phyloP scores from a whole-genome alignment of 2,888 invertebrate genomes.

The Diploptera punctata region DNA sequence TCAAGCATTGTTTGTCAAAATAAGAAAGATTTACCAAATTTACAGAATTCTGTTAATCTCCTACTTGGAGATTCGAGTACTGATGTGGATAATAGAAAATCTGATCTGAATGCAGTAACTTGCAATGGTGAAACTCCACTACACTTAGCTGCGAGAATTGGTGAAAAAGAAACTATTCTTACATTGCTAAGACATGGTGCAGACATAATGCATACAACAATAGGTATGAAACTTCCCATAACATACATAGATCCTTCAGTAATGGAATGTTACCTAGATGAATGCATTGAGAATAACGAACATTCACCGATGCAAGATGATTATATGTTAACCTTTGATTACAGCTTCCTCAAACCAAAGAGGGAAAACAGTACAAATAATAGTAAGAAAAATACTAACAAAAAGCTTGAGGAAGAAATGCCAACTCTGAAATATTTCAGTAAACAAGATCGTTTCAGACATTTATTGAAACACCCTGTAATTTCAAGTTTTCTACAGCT shows the following conservation, averaged over 20 bases:
- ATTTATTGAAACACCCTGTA: constrained; percentile 5
- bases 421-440: neutral
- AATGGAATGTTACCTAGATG: neutral
- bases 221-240: neutral
- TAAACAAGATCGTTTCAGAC: neutral
- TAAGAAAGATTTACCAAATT: neutral
- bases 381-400: neutral
- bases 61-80: neutral
- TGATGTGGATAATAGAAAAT: neutral
- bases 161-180: neutral
- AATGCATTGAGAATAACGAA: constrained; percentile 13
- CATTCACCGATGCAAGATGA: neutral
- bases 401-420: neutral
- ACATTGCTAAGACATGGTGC: constrained; percentile 6
- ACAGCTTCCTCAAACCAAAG: neutral
- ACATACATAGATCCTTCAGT: neutral
- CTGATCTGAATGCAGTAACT: neutral
- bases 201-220: neutral
- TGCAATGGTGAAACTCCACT: neutral
- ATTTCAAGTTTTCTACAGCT: neutral
- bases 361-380: neutral
- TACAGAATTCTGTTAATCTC: neutral
- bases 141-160: constrained; percentile 16
- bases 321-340: neutral
- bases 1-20: neutral